These are phyloP conservation scores for Crotophaga sulcirostris DNA, from an alignment of 2,113 vertebrate genomes.

Conservation along the genomic window DNA sequence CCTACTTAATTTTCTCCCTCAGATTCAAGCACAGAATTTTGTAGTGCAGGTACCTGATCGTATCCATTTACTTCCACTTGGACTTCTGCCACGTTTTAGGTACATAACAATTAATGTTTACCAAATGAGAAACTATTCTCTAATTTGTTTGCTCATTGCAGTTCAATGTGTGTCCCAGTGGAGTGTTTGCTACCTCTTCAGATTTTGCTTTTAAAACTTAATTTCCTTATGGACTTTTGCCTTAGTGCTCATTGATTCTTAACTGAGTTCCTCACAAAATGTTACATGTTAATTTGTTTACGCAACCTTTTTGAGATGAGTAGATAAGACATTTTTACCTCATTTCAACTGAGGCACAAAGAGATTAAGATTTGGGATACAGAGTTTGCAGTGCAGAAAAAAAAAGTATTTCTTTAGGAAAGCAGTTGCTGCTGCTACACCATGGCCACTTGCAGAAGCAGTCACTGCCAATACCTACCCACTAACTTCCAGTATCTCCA, in stretches of 20 bases:
- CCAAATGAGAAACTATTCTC: neutral
- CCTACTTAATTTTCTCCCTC: neutral
- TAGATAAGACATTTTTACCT: neutral
- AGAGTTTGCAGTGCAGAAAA: neutral
- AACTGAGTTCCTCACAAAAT: neutral
- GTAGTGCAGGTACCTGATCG: neutral
- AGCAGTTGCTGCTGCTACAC: neutral
- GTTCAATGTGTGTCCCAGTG: neutral
- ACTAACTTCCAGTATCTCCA: neutral
- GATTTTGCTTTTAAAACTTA: neutral
- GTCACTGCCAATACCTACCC: neutral
- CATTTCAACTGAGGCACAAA: neutral
- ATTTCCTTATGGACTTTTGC: slow-evolving; percentile 6
- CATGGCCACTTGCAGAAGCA: neutral
- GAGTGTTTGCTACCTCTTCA: neutral
- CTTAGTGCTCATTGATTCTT: neutral
- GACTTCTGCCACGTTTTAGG: neutral
- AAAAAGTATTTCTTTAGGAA: neutral
- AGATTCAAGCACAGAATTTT: neutral
- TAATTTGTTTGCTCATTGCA: neutral
- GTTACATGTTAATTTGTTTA: neutral
- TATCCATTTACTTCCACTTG: neutral
- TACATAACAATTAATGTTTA: neutral
- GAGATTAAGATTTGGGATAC: neutral
- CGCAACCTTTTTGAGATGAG: neutral